Base-by-base conservation (phyloP, 2,888 invertebrate species). In the Aleiodes alternator region DNA sequence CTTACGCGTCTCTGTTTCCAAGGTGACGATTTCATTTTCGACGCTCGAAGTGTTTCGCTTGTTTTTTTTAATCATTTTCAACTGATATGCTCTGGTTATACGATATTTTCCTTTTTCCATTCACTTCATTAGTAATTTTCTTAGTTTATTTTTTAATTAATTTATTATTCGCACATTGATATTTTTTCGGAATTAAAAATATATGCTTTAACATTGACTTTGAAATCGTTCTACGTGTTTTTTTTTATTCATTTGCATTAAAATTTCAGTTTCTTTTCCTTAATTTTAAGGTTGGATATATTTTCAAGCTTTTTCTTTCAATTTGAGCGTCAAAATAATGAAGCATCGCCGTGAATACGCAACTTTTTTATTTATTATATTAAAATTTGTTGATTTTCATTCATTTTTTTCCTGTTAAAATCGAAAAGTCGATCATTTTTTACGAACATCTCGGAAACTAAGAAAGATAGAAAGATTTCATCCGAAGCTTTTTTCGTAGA, bases 71-170 rank as follows among this genome's bases (percentile, higher is more conserved):
- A 1, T 6, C 34, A 34, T 34, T 34, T 34, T 43, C 43, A 1
- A 43, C 43, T 76, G 72, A 76, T 78, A 72, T 75, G 70, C 53
- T 74, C 59, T 64, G 64, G 14, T 56, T 16, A 53, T 9, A 70
- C 23, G 7, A 9, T 70, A 8, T 7, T 69, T 51, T 69, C n/a
- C 8, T 14, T 48, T 23, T 43, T 14, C 14, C 23, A 14, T 29
- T 23, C 38, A 7, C 38, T 38, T 38, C 38, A 38, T 38, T 68
- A 38, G 12, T 68, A 29, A 50, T 69, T 69, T 16, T 51, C 12
- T 16, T 48, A 34, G 6, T 53, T 48, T 69, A 51, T 61, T 43
- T 23, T 43, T 43, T 14, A 61, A 14, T 61, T 55, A 55, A 6
- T 55, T 64, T 43, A 14, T 53, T 29, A 55, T 73, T 73, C 61